Conservation (phyloP, 2,888 invertebrate species). For the Diaphora mendica region DNA sequence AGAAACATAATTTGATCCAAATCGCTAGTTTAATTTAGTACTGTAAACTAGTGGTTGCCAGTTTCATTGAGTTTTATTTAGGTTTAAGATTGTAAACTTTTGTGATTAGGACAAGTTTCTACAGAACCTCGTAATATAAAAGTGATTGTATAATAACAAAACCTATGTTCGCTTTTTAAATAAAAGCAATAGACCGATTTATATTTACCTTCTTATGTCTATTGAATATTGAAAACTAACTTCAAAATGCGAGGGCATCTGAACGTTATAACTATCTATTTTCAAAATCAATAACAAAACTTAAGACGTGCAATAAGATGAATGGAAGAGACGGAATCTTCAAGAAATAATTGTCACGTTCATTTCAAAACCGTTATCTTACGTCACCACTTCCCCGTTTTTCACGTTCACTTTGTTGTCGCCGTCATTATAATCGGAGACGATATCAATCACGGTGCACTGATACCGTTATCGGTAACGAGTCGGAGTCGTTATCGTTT, state of each 20-base stretch:
- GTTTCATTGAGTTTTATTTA: not conserved
- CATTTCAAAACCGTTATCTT: not conserved
- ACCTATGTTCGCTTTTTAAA: not conserved
- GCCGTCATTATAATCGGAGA: conserved; percentile 15
- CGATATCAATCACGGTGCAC: conserved; percentile 9
- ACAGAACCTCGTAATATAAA: not conserved
- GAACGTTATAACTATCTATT: not conserved
- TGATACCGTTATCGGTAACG: conserved; percentile 2
- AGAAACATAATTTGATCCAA: too few species aligned
- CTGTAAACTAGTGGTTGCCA: too few species aligned
- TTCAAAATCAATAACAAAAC: not conserved
- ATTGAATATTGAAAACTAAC: not conserved
- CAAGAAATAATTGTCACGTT: not conserved
- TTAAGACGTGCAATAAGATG: not conserved
- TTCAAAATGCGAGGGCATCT: not conserved
- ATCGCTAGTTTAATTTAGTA: too few species aligned
- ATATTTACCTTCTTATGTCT: not conserved
- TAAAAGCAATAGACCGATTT: not conserved
- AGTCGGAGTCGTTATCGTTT: not conserved
- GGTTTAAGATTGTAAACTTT: not conserved
- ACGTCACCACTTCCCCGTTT: not conserved
- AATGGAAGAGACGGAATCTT: not conserved
- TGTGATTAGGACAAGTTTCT: not conserved
- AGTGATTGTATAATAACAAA: not conserved
- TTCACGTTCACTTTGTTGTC: not conserved